Evolutionary conservation across 1,140 invertebrate genomes (phyloP).

Genomic region (Galleria mellonella): DNA sequence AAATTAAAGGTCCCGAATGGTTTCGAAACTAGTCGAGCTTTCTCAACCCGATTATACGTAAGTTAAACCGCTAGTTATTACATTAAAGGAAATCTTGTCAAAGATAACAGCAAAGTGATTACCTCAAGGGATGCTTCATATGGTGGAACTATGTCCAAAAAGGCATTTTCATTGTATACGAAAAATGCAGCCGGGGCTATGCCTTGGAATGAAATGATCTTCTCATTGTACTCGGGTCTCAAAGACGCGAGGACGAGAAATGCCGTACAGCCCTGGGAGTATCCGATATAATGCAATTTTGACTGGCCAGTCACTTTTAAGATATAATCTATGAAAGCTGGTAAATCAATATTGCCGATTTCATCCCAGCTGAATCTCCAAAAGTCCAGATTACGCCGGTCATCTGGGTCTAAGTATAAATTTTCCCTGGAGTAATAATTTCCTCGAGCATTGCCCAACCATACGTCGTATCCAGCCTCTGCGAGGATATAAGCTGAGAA

Average conservation of each 20-base stretch:
- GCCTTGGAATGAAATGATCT: conserved; percentile 26
- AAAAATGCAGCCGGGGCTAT: conserved; percentile 24
- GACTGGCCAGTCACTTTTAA: conserved; percentile 47
- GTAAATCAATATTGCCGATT: conserved; percentile 70
- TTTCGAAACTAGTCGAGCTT: no score
- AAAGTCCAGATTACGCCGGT: conserved; percentile 39
- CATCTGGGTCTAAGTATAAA: conserved; percentile 69
- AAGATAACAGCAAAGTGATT: no score
- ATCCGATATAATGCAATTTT: conserved; percentile 76
- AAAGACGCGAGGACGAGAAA: conserved; percentile 75
- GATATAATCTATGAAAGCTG: conserved; percentile 68
- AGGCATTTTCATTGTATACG: conserved; percentile 11
- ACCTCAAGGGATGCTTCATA: conserved; percentile 18
- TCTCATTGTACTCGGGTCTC: conserved; percentile 77
- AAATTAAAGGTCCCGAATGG: no score
- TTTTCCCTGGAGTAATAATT: conserved; percentile 78
- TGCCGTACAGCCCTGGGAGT: conserved; percentile 78
- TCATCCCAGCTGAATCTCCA: conserved; percentile 78
- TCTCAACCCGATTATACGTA: no score
- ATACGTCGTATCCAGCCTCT: conserved; percentile 80
- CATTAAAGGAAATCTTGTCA: no score
- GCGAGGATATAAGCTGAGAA: conserved; percentile 75
- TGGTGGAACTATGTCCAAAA: conserved; percentile 7
- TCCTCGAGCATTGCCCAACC: no score
- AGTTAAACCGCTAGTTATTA: no score